Conservation (phyloP, 2,888 invertebrate species). For the Epinotia brunnichana region DNA sequence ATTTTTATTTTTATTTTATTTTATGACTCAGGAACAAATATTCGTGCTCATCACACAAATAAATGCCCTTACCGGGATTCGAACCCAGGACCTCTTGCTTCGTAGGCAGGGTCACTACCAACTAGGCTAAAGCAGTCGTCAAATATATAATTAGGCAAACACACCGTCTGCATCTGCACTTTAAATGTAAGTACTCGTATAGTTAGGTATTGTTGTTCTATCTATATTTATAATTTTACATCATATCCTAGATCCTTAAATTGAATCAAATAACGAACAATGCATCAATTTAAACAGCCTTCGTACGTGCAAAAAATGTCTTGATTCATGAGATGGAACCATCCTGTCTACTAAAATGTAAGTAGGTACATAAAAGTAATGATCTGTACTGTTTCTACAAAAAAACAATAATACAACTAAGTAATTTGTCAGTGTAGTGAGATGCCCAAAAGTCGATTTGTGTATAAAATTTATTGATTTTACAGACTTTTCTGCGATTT, state of each 20-base stretch:
- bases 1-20: too few relatives aligned
- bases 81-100: too few relatives aligned
- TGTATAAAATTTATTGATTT: too few relatives aligned
- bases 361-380: constrained; percentile 5
- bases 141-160: too few relatives aligned
- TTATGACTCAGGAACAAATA: too few relatives aligned
- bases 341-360: constrained; percentile 29
- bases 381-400: constrained; percentile 7
- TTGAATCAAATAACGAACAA: constrained; percentile 47
- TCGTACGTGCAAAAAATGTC: constrained; percentile 24
- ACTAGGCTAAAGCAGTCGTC: too few relatives aligned
- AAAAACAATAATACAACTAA: background rate
- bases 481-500: too few relatives aligned
- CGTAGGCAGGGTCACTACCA: too few relatives aligned
- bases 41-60: too few relatives aligned
- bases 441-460: background rate
- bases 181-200: too few relatives aligned
- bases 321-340: constrained; percentile 41
- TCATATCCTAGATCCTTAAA: constrained; percentile 29
- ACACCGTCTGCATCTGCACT: too few relatives aligned
- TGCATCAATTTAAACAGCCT: constrained; percentile 15
- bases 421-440: background rate
- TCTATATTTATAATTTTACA: constrained; percentile 15
- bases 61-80: too few relatives aligned
- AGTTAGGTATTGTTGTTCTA: background rate